These are phyloP conservation scores for Sisor rabdophorus DNA, from an alignment of 2,113 vertebrate species.

Conservation along the genomic window DNA sequence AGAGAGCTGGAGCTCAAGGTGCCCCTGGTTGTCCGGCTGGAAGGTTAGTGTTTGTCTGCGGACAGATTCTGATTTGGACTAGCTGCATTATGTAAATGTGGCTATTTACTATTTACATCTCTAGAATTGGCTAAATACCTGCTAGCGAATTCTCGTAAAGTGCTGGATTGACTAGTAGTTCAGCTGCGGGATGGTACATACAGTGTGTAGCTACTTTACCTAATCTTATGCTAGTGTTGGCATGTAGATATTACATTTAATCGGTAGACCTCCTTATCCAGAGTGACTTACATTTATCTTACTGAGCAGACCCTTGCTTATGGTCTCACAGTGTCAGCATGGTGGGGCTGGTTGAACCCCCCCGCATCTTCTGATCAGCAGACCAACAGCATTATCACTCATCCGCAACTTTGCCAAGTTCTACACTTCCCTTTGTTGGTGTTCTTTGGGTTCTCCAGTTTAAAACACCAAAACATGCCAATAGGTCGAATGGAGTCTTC, in stretches of 20 bases:
- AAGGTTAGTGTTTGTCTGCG: conserved; percentile 74
- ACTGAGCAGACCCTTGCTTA: too few relatives aligned
- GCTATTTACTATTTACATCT: neutral
- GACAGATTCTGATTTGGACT: neutral
- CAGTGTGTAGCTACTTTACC: neutral
- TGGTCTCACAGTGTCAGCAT: neutral
- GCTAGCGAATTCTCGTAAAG: neutral
- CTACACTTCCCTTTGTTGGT: too few relatives aligned
- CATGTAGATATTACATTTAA: too few relatives aligned
- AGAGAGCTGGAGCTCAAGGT: conserved; percentile 90
- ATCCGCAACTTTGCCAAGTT: too few relatives aligned
- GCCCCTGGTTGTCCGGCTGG: conserved; percentile 90
- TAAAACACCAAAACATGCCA: too few relatives aligned
- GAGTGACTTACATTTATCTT: too few relatives aligned
- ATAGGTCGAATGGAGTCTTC: too few relatives aligned
- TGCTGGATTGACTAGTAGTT: too few relatives aligned
- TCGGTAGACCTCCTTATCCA: too few relatives aligned
- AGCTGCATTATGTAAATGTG: neutral
- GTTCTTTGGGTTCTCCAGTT: too few relatives aligned
- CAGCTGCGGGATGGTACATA: too few relatives aligned
- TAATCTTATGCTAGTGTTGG: neutral
- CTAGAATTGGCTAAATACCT: neutral
- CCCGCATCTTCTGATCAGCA: neutral
- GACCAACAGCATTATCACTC: neutral
- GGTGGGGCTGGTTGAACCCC: neutral